phyloP scores from a whole-genome alignment of 2,888 invertebrate genomes.

The Linyphia triangularis region DNA sequence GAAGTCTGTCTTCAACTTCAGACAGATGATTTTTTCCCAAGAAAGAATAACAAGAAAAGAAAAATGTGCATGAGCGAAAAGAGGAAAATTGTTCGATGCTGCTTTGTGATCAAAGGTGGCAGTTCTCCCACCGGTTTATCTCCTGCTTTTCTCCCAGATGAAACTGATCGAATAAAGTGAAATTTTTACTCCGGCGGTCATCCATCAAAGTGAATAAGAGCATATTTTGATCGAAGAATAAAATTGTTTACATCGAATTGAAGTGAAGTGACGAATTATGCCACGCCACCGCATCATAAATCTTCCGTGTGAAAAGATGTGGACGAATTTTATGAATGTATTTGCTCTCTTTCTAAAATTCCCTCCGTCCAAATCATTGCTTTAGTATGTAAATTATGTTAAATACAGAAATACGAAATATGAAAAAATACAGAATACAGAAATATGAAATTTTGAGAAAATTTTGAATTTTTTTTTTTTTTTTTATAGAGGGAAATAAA shows the following conservation, averaged over 20 bases:
- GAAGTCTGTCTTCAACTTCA: background rate
- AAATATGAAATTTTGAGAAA: too few species aligned
- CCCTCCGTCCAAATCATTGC: background rate
- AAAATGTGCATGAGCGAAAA: background rate
- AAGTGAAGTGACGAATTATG: slow-evolving; percentile 29
- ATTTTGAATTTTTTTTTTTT: too few species aligned
- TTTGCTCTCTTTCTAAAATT: background rate
- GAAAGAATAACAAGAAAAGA: background rate
- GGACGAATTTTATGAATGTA: background rate
- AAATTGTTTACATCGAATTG: slow-evolving; percentile 28
- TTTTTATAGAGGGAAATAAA: too few species aligned
- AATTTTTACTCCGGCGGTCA: slow-evolving; percentile 5
- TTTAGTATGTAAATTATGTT: too few species aligned
- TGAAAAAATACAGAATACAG: too few species aligned
- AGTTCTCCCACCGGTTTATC: slow-evolving; percentile 1
- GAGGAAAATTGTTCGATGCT: background rate
- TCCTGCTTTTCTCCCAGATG: background rate
- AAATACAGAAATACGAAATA: too few species aligned
- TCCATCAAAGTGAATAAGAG: slow-evolving; percentile 41
- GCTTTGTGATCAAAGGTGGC: background rate
- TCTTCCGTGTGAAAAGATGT: slow-evolving; percentile 12
- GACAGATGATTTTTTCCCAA: slow-evolving; percentile 7
- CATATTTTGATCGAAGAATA: slow-evolving; percentile 30
- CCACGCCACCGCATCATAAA: slow-evolving; percentile 9
- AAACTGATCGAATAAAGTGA: slow-evolving; percentile 28